phyloP scores from a whole-genome alignment of 1,140 invertebrate species.

The Trichogramma pretiosum region DNA sequence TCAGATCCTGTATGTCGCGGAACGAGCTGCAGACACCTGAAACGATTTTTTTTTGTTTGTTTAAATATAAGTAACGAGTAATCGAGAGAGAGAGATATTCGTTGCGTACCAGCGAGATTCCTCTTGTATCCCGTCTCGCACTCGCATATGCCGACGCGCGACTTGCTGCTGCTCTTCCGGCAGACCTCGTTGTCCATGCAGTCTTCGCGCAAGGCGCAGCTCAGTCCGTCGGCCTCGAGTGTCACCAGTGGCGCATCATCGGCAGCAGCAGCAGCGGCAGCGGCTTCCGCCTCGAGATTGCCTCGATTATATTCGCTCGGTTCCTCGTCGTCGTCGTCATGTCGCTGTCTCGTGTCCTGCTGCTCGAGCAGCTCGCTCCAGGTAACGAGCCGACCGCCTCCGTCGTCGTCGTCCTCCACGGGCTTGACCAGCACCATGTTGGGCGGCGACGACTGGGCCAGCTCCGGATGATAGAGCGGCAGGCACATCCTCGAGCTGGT shows the following conservation, averaged over 20 bases:
- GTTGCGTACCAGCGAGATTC: conserved; percentile 41
- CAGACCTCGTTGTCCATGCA: conserved; percentile 61
- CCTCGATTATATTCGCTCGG: no score
- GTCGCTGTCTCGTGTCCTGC: no score
- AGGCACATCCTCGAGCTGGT: conserved; percentile 59
- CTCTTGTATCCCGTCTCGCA: conserved; percentile 54
- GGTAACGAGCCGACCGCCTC: no score
- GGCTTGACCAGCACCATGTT: conserved; percentile 71
- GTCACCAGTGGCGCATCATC: no score
- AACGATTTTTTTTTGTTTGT: conserved; percentile 5
- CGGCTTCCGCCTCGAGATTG: no score
- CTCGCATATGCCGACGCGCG: conserved; percentile 56
- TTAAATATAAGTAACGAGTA: no score
- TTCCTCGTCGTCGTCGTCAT: no score
- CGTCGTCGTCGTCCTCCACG: conserved; percentile 44
- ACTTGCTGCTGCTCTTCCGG: conserved; percentile 47
- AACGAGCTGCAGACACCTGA: conserved; percentile 25
- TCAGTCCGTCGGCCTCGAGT: no score
- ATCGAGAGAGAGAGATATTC: not conserved
- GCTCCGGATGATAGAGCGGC: conserved; percentile 51
- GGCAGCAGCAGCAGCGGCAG: no score
- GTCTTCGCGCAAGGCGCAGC: conserved; percentile 38
- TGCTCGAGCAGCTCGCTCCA: conserved; percentile 54
- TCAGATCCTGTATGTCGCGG: conserved; percentile 23
- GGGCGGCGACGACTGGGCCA: conserved; percentile 50